Percentiles rank a stretch among this genome's conserved stretches.
phyloP scores from a whole-genome alignment of 2,113 vertebrate species.

The Hypomesus transpacificus region DNA sequence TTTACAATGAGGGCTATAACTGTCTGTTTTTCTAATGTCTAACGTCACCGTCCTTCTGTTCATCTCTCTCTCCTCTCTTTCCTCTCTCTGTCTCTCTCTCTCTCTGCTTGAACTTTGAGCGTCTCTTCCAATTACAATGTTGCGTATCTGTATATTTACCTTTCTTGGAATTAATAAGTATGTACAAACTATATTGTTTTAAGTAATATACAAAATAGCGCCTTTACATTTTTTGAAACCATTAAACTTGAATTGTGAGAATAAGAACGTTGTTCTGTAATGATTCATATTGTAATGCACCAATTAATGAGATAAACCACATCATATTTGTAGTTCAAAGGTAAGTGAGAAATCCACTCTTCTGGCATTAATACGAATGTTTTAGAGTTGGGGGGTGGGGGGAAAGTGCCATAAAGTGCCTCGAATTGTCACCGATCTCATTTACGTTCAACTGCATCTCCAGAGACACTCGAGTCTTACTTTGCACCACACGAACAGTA shows the following conservation, averaged over 20 bases:
- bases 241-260: constrained; percentile 72
- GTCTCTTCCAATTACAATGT: constrained; percentile 29
- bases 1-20: constrained; percentile 64
- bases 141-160: constrained; percentile 63
- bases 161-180: constrained; percentile 43
- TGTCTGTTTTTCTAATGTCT: constrained; percentile 42
- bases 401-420: too few species aligned
- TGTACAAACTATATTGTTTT: constrained; percentile 28
- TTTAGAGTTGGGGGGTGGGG: too few species aligned
- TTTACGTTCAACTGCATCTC: too few species aligned
- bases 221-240: constrained; percentile 61
- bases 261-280: neutral
- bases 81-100: constrained; percentile 25
- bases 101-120: constrained; percentile 8
- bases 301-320: too few species aligned
- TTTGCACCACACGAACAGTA: too few species aligned
- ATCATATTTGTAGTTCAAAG: too few species aligned
- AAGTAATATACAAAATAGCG: constrained; percentile 50
- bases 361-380: too few species aligned
- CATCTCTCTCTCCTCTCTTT: constrained; percentile 34
- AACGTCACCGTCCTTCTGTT: constrained; percentile 25
- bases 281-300: neutral
- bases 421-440: too few species aligned
- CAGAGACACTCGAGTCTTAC: too few species aligned
- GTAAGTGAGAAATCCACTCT: too few species aligned